Base-by-base conservation (phyloP, 2,797 vertebrate genomes). In the Thalassophryne amazonica region DNA sequence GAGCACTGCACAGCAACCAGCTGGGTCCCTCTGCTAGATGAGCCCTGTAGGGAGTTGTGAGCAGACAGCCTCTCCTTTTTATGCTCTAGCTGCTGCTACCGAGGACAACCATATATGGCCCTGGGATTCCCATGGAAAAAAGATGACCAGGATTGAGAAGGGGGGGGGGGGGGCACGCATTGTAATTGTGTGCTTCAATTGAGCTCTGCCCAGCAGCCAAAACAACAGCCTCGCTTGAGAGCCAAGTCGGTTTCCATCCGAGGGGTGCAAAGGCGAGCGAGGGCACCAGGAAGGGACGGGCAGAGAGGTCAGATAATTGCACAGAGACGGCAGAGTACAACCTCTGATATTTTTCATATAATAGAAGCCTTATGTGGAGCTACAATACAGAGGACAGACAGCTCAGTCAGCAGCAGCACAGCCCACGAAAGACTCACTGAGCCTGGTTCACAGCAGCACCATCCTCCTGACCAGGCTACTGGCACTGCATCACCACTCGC, bases 91-190 rank as follows among this genome's bases (percentile, higher is more conserved):
- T 51, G 86, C 76, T 81, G 83, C 88, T 73, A 90, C 85, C 63
- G 66, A 88, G 78, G 78, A 88, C 92, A 53, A 93, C 95, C 95
- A 94, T 96, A 97, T 94, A 97, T 91, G 94, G 94, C 61, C 78
- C 76, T 93, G 93, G 93, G 94, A 96, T 94, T 94, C 94, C 93
- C 93, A 88, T 88, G 80, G 85, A 91, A 92, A n/a, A 93, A 91
- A 64, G 73, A 76, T 68, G 67, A 69, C 46, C 54, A 46, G 61
- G 60, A 81, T 61, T 69, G 80, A 78, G 76, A 70, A 69, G 73
- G 69, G 41, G 64, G 38, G 70, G 58, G 36, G 6, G 50, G 45
- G 15, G 31, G 45, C 56, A 12, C 80, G 68, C n/a, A 80, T 63
- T 60, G 45, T 66, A 76, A 81, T 82, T 80, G 73, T 82, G 82